phyloP scores from a whole-genome alignment of 2,797 vertebrate genomes.

The Spondyliosoma cantharus region DNA sequence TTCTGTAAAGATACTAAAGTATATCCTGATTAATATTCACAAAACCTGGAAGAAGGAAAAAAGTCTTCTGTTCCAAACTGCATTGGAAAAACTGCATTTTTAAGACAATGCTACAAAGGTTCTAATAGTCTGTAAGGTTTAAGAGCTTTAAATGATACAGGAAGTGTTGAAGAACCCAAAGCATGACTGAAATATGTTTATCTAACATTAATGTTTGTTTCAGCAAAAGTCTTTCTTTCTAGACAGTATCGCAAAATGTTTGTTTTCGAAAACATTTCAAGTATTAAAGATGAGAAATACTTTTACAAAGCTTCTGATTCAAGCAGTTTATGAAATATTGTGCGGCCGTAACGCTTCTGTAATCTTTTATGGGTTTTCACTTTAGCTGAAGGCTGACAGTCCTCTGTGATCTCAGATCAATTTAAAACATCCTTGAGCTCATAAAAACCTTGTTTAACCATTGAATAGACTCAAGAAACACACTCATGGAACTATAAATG shows the following conservation, averaged over 20 bases:
- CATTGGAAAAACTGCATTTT: not conserved
- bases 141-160: not conserved
- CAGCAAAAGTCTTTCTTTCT: too few relatives aligned
- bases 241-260: too few relatives aligned
- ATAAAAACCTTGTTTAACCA: not conserved
- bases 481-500: not conserved
- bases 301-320: too few relatives aligned
- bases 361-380: not conserved
- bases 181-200: too few relatives aligned
- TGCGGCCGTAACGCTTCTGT: too few relatives aligned
- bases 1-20: not conserved
- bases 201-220: too few relatives aligned
- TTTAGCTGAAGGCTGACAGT: not conserved
- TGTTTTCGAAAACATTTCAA: not conserved
- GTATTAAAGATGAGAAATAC: too few relatives aligned
- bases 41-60: not conserved
- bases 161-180: too few relatives aligned
- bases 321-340: not conserved
- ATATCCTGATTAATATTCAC: not conserved
- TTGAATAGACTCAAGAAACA: not conserved
- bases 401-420: not conserved
- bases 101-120: not conserved
- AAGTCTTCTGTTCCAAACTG: not conserved
- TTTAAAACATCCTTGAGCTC: constrained; percentile 1
- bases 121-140: not conserved